Base-by-base conservation (phyloP, 2,797 vertebrate species). In the Thunnus albacares region DNA sequence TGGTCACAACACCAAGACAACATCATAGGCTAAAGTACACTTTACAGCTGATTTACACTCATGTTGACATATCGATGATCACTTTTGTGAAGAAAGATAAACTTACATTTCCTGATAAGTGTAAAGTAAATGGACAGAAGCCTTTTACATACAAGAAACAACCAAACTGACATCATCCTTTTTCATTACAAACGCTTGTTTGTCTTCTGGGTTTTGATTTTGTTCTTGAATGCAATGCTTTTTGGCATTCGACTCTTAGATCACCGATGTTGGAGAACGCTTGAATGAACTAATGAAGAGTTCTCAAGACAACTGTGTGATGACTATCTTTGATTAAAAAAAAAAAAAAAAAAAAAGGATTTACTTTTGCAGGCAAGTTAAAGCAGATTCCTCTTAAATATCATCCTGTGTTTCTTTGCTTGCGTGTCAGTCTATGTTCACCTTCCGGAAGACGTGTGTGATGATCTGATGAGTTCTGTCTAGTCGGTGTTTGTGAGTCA, bases 401-500 rank as follows among this genome's bases (percentile, higher is more conserved):
- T 51, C 47, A 51, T 9, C 47, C 18, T 18, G 24, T 33, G n/a
- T 55, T 18, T 53, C 5, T 15, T 12, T 11, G 35, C 15, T n/a
- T 0, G 5, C 1, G 24, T 22, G 13, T 13, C 41, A 13, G 41
- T 12, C 41, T 6, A 43, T 3, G 14, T 33, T 58, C 24, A 41
- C 7, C 45, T 73, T 53, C 30, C 15, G 12, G 20, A 12, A 67
- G 18, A 41, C 3, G 18, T 18, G 47, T 59, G 20, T 24, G 41
- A 71, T 6, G 13, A 57, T 61, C 4, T 8, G 56, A 58, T 73
- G 63, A 77, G 58, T 49, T 12, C 5, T 41, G 84, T 82, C 79
- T 80, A 35, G 80, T 79, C 80, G 0, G 62, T 28, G 47, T 62
- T 28, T 79, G 74, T 69, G 78, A 83, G 53, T 87, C 80, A 88